Evolutionary conservation across 1,140 invertebrate genomes (phyloP).

Genomic region (Camponotus pennsylvanicus): DNA sequence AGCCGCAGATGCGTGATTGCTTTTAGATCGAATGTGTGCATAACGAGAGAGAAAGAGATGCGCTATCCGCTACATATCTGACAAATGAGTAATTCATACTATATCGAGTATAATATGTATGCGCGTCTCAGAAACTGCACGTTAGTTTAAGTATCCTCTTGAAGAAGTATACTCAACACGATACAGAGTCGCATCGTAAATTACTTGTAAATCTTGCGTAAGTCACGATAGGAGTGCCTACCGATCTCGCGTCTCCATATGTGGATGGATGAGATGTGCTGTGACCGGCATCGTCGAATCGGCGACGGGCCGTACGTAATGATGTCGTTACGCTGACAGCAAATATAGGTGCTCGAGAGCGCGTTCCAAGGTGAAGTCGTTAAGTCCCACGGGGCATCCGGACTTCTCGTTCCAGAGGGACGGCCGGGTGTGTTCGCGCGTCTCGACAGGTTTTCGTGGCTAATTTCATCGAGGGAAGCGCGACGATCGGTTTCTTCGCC

Average conservation of each 20-base stretch:
- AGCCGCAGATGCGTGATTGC: conserved; percentile 38
- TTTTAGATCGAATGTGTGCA: conserved; percentile 47
- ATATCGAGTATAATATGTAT: conserved; percentile 1
- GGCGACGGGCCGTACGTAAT: conserved; percentile 4
- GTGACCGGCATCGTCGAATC: not conserved
- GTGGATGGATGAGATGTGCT: not conserved
- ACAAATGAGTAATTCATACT: conserved; percentile 14
- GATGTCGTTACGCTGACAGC: conserved; percentile 43
- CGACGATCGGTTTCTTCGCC: conserved; percentile 48
- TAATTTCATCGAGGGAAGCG: conserved; percentile 55
- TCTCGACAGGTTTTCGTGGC: conserved; percentile 56
- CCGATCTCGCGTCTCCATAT: not conserved
- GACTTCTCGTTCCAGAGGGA: conserved; percentile 4
- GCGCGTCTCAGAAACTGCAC: not conserved
- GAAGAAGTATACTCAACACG: not conserved
- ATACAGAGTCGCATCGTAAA: conserved; percentile 14
- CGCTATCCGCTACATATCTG: not conserved
- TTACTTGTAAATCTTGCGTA: conserved; percentile 4
- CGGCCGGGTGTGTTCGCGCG: conserved; percentile 37
- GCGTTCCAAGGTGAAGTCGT: conserved; percentile 51
- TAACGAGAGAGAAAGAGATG: not conserved
- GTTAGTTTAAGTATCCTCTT: conserved; percentile 14
- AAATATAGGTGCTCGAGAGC: conserved; percentile 5
- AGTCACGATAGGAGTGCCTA: not conserved
- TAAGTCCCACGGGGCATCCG: conserved; percentile 17